phyloP scores from a whole-genome alignment of 1,140 invertebrate genomes.

The Forficula auricularia region DNA sequence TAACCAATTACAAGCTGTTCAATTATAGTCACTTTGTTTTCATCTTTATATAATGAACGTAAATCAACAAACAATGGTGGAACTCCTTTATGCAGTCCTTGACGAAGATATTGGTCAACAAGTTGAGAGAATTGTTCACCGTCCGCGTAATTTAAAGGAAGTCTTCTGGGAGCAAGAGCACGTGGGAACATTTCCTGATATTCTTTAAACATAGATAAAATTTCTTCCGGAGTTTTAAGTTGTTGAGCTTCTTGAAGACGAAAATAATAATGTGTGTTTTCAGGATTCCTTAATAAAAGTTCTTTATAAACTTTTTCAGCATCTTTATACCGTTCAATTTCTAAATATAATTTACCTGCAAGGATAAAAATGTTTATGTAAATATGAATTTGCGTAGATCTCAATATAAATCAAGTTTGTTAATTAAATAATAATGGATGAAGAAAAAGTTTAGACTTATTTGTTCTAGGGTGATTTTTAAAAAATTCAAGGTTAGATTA shows the following conservation, averaged over 20 bases:
- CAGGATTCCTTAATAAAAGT: conserved; percentile 82
- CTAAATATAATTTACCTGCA: conserved; percentile 40
- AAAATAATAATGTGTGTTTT: conserved; percentile 84
- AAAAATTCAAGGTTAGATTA: too few species aligned
- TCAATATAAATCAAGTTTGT: too few species aligned
- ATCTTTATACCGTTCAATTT: conserved; percentile 43
- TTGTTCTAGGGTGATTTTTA: too few species aligned
- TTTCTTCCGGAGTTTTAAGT: conserved; percentile 48
- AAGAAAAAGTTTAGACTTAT: too few species aligned
- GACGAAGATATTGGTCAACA: conserved; percentile 37
- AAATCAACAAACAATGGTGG: conserved; percentile 93
- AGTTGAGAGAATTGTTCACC: conserved; percentile 20
- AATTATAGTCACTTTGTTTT: conserved; percentile 67
- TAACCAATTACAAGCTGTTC: conserved; percentile 71
- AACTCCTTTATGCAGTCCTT: conserved; percentile 85
- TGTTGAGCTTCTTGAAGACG: conserved; percentile 70
- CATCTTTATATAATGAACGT: conserved; percentile 67
- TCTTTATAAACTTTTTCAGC: conserved; percentile 71
- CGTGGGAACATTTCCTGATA: conserved; percentile 61
- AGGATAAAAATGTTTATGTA: too few species aligned
- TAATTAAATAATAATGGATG: too few species aligned
- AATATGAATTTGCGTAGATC: too few species aligned
- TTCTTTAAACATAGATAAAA: conserved; percentile 63
- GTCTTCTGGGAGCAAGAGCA: conserved; percentile 68
- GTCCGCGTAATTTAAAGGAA: conserved; percentile 67